Base-by-base conservation (phyloP, 2,888 invertebrate species). In the Trichopoda pennipes region DNA sequence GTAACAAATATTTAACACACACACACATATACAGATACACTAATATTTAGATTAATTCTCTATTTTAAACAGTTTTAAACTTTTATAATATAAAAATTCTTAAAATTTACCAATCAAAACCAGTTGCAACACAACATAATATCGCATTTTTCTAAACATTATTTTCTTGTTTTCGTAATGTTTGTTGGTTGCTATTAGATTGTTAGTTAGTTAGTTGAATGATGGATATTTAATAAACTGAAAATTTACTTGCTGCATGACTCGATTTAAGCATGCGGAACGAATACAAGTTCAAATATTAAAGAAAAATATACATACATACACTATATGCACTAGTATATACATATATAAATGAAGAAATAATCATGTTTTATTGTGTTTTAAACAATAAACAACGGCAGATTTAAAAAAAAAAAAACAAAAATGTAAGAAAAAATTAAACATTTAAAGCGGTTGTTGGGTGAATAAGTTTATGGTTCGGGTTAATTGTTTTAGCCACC, bases 401-500 rank as follows among this genome's bases (percentile, higher is more conserved):
- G 21, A n/a, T n/a, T n/a, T n/a, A n/a, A n/a, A n/a, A n/a, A n/a
- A n/a, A n/a, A n/a, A n/a, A n/a, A n/a, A 56, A 3, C 47, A 56
- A 42, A 38, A 9, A 19, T 51, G 16, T 6, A 56, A 28, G 53
- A 23, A 61, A 72, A 72, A 32, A 17, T 53, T 60, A 8, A 69
- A 49, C 23, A 73, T 73, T 28, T 53, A 55, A 72, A 79, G 44
- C 63, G 47, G 47, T 72, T 76, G 68, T 63, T 73, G 61, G 69
- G 68, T 70, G 70, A 66, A 81, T 72, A 69, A 72, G 63, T 72
- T 76, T 60, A 81, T 77, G 49, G 81, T 74, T 75, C 66, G 74
- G 81, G 81, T 82, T 82, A 82, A 82, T 78, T 82, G 81, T 82
- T 82, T 82, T 75, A 78, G 78, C 81, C 81, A 70, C 75, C 70